Base-by-base conservation (phyloP, 2,113 vertebrate species). In the Heterocephalus glaber region DNA sequence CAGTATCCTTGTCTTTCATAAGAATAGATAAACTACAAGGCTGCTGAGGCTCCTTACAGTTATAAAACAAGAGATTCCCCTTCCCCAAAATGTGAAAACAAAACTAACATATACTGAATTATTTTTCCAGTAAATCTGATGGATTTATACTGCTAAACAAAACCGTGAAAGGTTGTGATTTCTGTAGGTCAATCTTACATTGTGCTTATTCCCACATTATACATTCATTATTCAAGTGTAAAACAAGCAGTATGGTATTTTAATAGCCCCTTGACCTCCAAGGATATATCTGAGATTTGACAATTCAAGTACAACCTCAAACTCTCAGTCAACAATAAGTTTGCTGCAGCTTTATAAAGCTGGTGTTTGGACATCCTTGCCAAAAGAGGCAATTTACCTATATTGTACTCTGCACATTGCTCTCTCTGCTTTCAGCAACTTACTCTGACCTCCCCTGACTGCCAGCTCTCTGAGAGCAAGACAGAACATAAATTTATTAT, bases 1-100 rank as follows among this genome's bases (percentile, higher is more conserved):
- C 44, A 4, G 24, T 65, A 91, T 90, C 72, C 65, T 96, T 86
- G 60, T 68, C 70, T 95, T 95, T 58, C 74, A 77, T 56, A 47
- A 49, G 11, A 94, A 49, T 3, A 89, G 30, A 60, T 3, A 86
- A 22, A 83, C 76, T 47, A 22, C 58, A 66, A 89, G 24, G 60
- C 44, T 35, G 0, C n/a, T 66, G 47, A 86, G 63, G 52, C 20
- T 58, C 8, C 38, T 80, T 26, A 49, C 3, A 91, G 52, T 47
- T 89, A 63, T n/a, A 79, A 86, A 79, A 65, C 17, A 86, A 82
- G 70, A 17, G 4, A 47, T 28, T 38, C 38, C 20, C 14, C 5
- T 44, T 61, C 80, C 54, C 33, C 8, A 38, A 76, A 87, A 70
- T 28, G 58, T 84, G 74, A 68, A 56, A 95, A 52, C 28, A 92